A percentile compares a stretch with the other conserved stretches of the same genome.
phyloP scores from a whole-genome alignment of 2,888 invertebrate genomes.

The Drosophila quasianomalipes region DNA sequence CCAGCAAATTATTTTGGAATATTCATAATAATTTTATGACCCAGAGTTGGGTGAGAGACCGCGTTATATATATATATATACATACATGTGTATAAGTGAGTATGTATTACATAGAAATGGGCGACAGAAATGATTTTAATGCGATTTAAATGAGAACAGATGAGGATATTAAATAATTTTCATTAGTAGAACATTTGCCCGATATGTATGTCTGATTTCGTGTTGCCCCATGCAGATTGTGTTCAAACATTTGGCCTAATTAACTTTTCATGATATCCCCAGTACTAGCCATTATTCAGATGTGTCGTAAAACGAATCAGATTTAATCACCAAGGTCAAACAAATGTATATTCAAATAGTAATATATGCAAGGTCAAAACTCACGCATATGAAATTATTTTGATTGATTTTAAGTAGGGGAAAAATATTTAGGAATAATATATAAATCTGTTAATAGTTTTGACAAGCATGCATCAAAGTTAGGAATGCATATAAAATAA shows the following conservation, averaged over 20 bases:
- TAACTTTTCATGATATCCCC: neutral
- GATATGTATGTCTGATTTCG: constrained; percentile 9
- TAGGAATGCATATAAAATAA: neutral
- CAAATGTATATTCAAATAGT: neutral
- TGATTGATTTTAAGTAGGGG: neutral
- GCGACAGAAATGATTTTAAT: constrained; percentile 22
- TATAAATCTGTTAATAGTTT: neutral
- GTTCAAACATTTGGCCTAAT: neutral
- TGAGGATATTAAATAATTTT: constrained; percentile 16
- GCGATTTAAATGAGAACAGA: constrained; percentile 44
- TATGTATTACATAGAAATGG: constrained; percentile 48
- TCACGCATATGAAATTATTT: neutral
- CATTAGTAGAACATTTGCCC: constrained; percentile 17
- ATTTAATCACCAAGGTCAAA: constrained; percentile 39
- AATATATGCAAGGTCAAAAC: constrained; percentile 20
- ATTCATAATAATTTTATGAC: constrained; percentile 45
- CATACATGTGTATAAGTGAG: neutral
- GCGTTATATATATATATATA: neutral
- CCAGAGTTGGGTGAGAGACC: constrained; percentile 3
- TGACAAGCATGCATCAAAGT: neutral
- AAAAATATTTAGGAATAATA: neutral
- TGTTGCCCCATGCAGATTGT: neutral
- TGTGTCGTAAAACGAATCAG: neutral
- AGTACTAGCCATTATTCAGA: constrained; percentile 11
- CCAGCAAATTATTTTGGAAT: constrained; percentile 40